Evolutionary conservation across 37 sponge, comb jelly and placozoan genomes (phyloP), one percentile per base, ranked within the genome.

Genomic region (Cladorhizidae sp.): DNA sequence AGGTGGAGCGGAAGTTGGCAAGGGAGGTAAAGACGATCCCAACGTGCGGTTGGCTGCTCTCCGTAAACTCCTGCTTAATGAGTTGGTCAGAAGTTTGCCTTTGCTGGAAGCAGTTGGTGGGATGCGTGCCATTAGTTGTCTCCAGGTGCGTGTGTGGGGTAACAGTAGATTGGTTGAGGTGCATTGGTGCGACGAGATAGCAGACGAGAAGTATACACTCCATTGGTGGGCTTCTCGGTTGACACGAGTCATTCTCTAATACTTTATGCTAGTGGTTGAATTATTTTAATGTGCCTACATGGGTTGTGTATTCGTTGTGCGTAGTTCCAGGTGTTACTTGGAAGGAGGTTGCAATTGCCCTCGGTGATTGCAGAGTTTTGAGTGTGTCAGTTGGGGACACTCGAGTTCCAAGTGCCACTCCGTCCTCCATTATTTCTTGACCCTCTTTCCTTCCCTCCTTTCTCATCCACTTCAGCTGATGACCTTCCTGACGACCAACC

Each of bases 71-170:
- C 57, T 94, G 42, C 61, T 94, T 59, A 50, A n/a, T 36, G 39
- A 35, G 21, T 65, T 94, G 54, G 37, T 87, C 17, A 54, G 88
- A 1, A 73, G 79, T 14, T 40, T 94, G 21, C 43, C 74, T 15
- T 35, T 41, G 20, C 52, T 85, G 40, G 83, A 81, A 43, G 78
- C 69, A 5, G 83, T 58, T 21, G 95, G 92, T 6, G 95, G 95
- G 12, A 64, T 88, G 45, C 70, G 87, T 17, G 49, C 77, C 52
- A 86, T 94, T 18, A 82, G 88, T 29, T 82, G 73, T 56, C 68
- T 94, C 56, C 88, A 94, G 76, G 94, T 93, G 25, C 29, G 80
- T 67, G 21, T 55, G 39, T 42, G 9, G n/a, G n/a, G n/a, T n/a
- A n/a, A n/a, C n/a, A n/a, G n/a, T n/a, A n/a, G 28, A 20, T 67